These are phyloP conservation scores for Eurypyga helias DNA, from an alignment of 2,113 vertebrate species.

Conservation along the genomic window DNA sequence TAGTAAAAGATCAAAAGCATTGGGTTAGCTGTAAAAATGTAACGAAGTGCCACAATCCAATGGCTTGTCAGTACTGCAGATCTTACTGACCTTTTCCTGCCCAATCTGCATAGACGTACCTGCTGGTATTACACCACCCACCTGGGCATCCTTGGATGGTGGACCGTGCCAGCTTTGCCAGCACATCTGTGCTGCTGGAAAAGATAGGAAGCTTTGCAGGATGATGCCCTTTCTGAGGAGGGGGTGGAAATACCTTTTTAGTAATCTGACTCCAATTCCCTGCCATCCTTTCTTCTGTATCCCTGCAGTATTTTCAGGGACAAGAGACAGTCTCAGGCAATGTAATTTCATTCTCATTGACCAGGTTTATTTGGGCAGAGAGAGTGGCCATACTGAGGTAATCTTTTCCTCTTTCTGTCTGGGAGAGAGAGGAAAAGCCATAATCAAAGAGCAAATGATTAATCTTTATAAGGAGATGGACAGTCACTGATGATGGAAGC, in stretches of 20 bases:
- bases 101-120: background rate
- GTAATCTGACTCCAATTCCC: background rate
- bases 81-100: background rate
- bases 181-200: background rate
- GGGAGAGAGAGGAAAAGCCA: background rate
- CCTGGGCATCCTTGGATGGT: background rate
- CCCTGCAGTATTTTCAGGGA: background rate
- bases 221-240: background rate
- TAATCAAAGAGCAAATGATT: background rate
- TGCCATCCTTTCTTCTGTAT: background rate
- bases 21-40: background rate
- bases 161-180: background rate
- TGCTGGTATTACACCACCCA: background rate
- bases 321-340: background rate
- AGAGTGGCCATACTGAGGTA: background rate
- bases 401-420: background rate
- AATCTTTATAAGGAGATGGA: background rate
- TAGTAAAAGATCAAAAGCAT: background rate
- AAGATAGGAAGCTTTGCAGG: background rate
- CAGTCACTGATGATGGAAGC: background rate
- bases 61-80: background rate
- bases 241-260: background rate
- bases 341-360: background rate
- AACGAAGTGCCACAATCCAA: background rate
- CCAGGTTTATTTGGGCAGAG: background rate